Evolutionary conservation across 1,140 invertebrate species (phyloP), one percentile per base, ranked within the genome.

Genomic region (Pteromalus puparum): DNA sequence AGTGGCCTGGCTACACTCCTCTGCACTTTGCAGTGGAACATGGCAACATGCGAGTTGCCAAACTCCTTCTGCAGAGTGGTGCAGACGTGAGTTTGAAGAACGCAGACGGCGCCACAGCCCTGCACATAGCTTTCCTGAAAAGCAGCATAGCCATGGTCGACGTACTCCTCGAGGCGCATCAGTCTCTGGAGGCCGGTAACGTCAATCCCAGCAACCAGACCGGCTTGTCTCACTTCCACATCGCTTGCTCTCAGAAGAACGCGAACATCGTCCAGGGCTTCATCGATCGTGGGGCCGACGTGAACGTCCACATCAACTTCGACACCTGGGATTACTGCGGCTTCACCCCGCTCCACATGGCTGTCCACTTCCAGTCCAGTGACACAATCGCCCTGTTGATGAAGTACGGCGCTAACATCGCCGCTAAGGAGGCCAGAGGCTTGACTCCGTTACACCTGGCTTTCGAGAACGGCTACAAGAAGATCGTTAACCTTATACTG

Each of bases 221-320:
- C 5, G 74, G 74, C n/a, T 24, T 76, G 1, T 53, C 74, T 3
- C 74, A 76, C 30, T 76, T 76, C 30, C 74, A 76, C 24, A 76
- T 76, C 24, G 38, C 42, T 18, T 76, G 74, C 42, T 6, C 18
- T 13, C 21, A 46, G 3, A 76, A 48, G 7, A 48, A 48, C 10
- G n/a, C 12, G 6, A 10, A 2, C 24, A 5, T 26, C 42, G 24
- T 76, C 9, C 21, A 76, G 10, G 12, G 12, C 9, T 76, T 48
- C 42, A 38, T 76, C n/a, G 74, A 46, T 1, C 38, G 38, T 5
- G 10, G 9, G 1, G 46, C n/a, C 12, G 38, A n/a, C 12, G 46
- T 76, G 6, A 28, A 76, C 10, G n/a, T 3, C 9, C 21, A 6
- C 42, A 42, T 76, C 0, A 48, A 53, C 74, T 46, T 53, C 38